Conservation (phyloP, 2,888 invertebrate genomes). For the Atrina japonica region DNA sequence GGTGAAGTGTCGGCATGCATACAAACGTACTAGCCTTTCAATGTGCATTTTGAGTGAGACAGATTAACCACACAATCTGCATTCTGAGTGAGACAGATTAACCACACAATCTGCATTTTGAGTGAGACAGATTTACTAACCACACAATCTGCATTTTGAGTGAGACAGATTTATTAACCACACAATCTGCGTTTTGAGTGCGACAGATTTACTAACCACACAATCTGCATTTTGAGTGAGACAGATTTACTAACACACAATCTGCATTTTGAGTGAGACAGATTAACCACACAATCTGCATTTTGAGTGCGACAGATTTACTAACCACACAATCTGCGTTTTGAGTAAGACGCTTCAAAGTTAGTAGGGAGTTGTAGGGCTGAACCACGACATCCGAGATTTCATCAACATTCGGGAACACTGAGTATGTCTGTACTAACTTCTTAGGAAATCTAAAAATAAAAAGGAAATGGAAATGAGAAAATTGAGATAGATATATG, state of each 20-base stretch:
- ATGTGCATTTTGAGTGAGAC: too few relatives aligned
- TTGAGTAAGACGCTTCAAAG: slow-evolving; percentile 95
- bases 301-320: too few relatives aligned
- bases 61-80: too few relatives aligned
- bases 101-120: too few relatives aligned
- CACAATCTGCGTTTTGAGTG: slow-evolving; percentile 97
- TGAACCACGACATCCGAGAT: slow-evolving; percentile 81
- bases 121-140: too few relatives aligned
- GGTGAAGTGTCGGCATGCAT: too few relatives aligned
- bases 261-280: too few relatives aligned
- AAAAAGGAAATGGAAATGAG: slow-evolving; percentile 2
- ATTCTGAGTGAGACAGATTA: too few relatives aligned
- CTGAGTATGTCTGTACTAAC: slow-evolving; percentile 98
- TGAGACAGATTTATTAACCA: slow-evolving; percentile 82
- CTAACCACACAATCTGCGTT: slow-evolving; percentile 95
- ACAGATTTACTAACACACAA: too few relatives aligned
- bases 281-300: slow-evolving; percentile 93
- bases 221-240: slow-evolving; percentile 98
- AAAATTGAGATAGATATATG: too few relatives aligned
- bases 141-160: too few relatives aligned
- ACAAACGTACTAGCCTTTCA: too few relatives aligned
- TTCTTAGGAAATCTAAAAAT: slow-evolving; percentile 94
- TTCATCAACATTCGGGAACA: slow-evolving; percentile 93
- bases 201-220: slow-evolving; percentile 88
- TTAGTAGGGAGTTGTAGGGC: slow-evolving; percentile 88